phyloP scores from a whole-genome alignment of 2,888 invertebrate genomes.

The Acanthosoma haemorrhoidale region DNA sequence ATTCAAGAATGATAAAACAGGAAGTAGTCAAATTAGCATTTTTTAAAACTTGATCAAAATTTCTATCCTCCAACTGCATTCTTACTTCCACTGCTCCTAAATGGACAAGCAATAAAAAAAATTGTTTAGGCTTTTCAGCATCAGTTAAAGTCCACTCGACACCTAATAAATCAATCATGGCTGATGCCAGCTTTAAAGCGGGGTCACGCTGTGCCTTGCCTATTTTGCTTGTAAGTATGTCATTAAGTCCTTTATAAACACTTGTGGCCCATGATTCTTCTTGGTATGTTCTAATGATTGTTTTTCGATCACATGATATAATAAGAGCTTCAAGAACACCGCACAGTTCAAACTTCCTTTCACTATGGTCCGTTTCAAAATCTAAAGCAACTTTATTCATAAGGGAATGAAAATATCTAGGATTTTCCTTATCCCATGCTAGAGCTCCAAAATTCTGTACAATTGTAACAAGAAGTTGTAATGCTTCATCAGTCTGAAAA shows the following conservation, averaged over 20 bases:
- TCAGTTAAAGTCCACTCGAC: constrained; percentile 78
- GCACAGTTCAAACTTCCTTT: constrained; percentile 83
- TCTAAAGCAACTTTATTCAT: constrained; percentile 78
- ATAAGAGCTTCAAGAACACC: constrained; percentile 69
- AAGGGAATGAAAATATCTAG: constrained; percentile 72
- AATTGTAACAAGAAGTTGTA: constrained; percentile 71
- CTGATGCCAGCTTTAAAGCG: constrained; percentile 74
- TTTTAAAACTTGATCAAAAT: constrained; percentile 66
- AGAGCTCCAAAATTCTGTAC: constrained; percentile 65
- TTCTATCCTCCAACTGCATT: constrained; percentile 86
- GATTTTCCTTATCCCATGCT: constrained; percentile 69
- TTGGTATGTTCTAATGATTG: constrained; percentile 55
- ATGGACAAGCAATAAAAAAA: constrained; percentile 78
- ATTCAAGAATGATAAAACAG: constrained; percentile 75
- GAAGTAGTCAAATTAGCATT: constrained; percentile 74
- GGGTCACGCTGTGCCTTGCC: constrained; percentile 84
- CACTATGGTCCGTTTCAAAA: constrained; percentile 82
- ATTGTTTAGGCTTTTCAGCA: constrained; percentile 70
- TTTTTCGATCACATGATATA: constrained; percentile 64
- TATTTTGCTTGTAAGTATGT: constrained; percentile 80
- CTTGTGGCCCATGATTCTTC: constrained; percentile 77
- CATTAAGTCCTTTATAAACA: constrained; percentile 73
- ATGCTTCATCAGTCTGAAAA: constrained; percentile 83
- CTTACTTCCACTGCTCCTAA: constrained; percentile 86
- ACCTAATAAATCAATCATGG: constrained; percentile 72